Conservation (phyloP, 1,140 invertebrate species). For the Choristoneura fumiferana region DNA sequence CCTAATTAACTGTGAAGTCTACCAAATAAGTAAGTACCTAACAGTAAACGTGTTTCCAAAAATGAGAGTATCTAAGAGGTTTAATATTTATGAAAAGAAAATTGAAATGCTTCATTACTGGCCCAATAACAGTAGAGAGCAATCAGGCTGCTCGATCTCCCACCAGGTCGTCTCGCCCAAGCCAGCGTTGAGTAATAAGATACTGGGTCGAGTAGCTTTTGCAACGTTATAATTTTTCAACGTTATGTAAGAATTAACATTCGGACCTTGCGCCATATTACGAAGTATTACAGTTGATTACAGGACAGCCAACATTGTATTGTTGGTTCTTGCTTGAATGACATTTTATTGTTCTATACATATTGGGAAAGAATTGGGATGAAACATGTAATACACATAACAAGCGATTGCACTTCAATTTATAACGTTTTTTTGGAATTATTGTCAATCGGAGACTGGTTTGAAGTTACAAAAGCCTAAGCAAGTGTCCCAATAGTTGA, state of each 20-base stretch:
- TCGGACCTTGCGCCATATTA: constrained; percentile 7
- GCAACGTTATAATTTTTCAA: constrained; percentile 18
- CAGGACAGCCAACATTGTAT: background rate
- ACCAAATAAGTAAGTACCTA: background rate
- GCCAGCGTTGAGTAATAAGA: background rate
- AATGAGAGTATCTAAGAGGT: background rate
- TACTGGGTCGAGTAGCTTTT: constrained; percentile 16
- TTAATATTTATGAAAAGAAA: background rate
- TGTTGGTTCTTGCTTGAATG: background rate
- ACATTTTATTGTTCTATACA: constrained; percentile 4
- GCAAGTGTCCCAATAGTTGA: too few relatives aligned
- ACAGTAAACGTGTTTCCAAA: background rate
- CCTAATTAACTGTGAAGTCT: background rate
- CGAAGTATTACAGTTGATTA: constrained; percentile 18
- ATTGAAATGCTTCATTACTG: too few relatives aligned
- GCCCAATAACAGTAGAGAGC: background rate
- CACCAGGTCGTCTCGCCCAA: constrained; percentile 1
- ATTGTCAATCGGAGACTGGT: too few relatives aligned
- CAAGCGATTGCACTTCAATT: background rate
- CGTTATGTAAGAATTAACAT: constrained; percentile 17
- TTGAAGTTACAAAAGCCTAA: too few relatives aligned
- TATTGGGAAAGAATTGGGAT: background rate
- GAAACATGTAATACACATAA: background rate
- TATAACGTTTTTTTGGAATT: too few relatives aligned
- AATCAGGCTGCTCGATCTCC: constrained; percentile 3